These are phyloP conservation scores for Intellagama lesueurii DNA, from an alignment of 2,797 vertebrate genomes.

Conservation along the genomic window DNA sequence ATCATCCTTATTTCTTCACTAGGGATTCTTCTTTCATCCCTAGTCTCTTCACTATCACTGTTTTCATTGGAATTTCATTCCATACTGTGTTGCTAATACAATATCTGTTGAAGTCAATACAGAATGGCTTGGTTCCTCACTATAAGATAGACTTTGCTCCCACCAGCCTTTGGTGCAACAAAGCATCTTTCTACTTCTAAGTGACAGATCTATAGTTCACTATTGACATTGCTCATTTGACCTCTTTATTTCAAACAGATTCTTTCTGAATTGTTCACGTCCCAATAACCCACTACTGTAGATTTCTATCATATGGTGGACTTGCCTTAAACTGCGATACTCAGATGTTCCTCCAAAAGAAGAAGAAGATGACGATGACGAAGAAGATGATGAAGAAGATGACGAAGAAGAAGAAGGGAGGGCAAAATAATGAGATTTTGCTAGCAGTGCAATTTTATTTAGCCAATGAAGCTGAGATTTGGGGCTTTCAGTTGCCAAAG, in stretches of 20 bases:
- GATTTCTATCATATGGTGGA: constrained; percentile 17
- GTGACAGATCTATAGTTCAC: background rate
- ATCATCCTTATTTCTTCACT: constrained; percentile 23
- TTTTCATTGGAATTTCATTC: constrained; percentile 2
- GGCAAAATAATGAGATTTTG: constrained; percentile 36
- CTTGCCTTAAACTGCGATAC: constrained; percentile 35
- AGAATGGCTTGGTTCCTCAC: constrained; percentile 11
- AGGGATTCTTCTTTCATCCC: background rate
- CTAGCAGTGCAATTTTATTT: constrained; percentile 24
- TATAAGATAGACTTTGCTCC: constrained; percentile 12
- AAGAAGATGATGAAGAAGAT: too few relatives aligned
- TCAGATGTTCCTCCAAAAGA: constrained; percentile 18
- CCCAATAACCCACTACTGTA: constrained; percentile 34
- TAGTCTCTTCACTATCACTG: background rate
- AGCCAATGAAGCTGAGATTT: background rate
- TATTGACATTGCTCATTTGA: constrained; percentile 26
- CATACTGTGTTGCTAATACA: background rate
- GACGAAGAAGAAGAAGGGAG: too few relatives aligned
- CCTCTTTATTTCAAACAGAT: constrained; percentile 28
- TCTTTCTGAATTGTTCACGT: constrained; percentile 35
- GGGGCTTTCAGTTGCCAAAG: background rate
- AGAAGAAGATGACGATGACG: too few relatives aligned
- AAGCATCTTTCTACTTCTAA: constrained; percentile 22
- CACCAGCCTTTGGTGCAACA: constrained; percentile 33
- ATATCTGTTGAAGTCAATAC: background rate